Evolutionary conservation across 2,888 invertebrate species (phyloP), one percentile per base, ranked within the genome.

Genomic region (Standfussiana lucernea): DNA sequence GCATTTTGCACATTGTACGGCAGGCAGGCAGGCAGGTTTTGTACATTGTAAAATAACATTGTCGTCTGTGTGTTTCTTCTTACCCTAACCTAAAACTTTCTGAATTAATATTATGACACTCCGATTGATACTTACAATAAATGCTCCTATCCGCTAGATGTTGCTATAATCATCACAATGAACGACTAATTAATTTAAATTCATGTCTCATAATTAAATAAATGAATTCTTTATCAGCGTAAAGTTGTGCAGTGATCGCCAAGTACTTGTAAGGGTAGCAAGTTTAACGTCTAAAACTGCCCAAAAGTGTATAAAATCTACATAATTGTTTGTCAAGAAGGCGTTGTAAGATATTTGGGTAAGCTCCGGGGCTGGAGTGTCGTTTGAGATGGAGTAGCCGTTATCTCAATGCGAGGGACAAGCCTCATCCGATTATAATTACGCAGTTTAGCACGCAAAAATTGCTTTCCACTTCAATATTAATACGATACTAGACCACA

Each of bases 281-380:
- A 87, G 82, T 83, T 80, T 76, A 83, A 76, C 80, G 69, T 82
- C 77, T 72, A 40, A 79, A 83, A 85, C 72, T 82, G 77, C 32
- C 83, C 79, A 67, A 80, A 85, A 85, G 83, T 87, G 76, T 83
- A 87, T 88, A 83, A 88, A 89, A 88, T 88, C 82, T 88, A 87
- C 88, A 88, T 88, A 88, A 88, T 88, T 88, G 89, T 89, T 89
- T 87, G 86, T 86, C 83, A 84, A 86, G 86, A 80, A 84, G 77
- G 75, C 87, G 75, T 72, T 79, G 83, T 82, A 80, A 86, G 86
- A 82, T 81, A 79, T 86, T 88, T 79, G 85, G 82, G 84, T 81
- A 79, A 83, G 86, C 87, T 83, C 62, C 59, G 80, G 72, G 79
- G 66, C 79, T 79, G 66, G 64, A 79, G 72, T 75, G 79, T 81